Base-by-base conservation (phyloP, 2,113 vertebrate genomes). In the Sturnira hondurensis region DNA sequence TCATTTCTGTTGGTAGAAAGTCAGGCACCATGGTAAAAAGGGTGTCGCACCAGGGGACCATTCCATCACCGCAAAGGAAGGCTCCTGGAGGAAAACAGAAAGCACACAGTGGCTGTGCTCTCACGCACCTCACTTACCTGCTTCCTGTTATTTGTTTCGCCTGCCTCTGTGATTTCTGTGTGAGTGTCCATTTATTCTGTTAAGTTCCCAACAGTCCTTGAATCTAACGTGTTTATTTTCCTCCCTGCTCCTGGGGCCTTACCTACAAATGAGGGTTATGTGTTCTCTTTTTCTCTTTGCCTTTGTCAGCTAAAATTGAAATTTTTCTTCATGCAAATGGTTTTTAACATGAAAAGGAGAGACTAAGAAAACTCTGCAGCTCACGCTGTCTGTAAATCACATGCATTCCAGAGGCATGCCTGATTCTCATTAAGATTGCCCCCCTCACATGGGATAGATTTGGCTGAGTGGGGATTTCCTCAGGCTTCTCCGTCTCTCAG, bases 361-460 rank as follows among this genome's bases (percentile, higher is more conserved):
- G 86, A 93, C 24, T 56, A 95, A 95, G 94, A 90, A 20, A 92
- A 38, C 91, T 95, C 89, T 83, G 82, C 65, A 97, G 97, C 95
- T 94, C 61, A 38, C 38, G 92, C 88, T 89, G 83, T 74, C 92
- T 28, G 0, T 92, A 97, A 98, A 97, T 97, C 97, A 54, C 36
- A 4, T 50, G 68, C 93, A 87, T 92, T 97, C 71, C 95, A 91
- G 6, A 47, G 63, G 78, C 92, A 74, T 6, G 7, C 89, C 96
- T 96, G 97, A 96, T 98, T 98, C 97, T 94, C 86, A 97, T 97
- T 97, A 97, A 58, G 71, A 93, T 97, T 86, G 61, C 84, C 86
- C 80, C 89, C 93, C 85, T n/a, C 98, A 97, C 94, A 78, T 95
- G 97, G 97, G 96, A 97, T 96, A 97, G 95, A 98, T 98, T 98